A percentile compares a stretch with the other conserved stretches of the same genome.
These are phyloP conservation scores for Trissolcus basalis DNA, from an alignment of 1,140 invertebrate species.

Conservation along the genomic window DNA sequence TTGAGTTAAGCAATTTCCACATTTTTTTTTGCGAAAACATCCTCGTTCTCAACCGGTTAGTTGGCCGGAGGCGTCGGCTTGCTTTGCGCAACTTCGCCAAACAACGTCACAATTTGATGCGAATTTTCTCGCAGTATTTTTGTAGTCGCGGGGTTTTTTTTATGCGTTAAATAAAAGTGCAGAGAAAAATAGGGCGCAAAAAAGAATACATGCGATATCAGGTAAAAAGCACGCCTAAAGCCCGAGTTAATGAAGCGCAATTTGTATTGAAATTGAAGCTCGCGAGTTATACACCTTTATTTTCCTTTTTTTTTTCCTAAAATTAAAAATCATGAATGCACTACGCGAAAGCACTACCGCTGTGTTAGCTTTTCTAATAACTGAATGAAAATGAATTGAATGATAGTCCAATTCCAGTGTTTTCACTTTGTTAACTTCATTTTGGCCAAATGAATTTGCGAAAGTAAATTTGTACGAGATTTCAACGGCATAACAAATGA, in stretches of 20 bases:
- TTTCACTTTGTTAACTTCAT: too few species aligned
- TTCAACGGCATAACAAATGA: too few species aligned
- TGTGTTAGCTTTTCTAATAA: constrained; percentile 12
- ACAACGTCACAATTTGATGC: constrained; percentile 47
- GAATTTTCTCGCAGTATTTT: constrained; percentile 55
- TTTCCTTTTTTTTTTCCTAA: too few species aligned
- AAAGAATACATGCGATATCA: too few species aligned
- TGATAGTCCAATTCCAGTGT: too few species aligned
- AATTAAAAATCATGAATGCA: too few species aligned
- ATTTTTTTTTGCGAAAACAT: constrained; percentile 18
- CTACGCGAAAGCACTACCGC: background rate
- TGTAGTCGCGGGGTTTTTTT: constrained; percentile 9
- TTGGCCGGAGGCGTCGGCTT: constrained; percentile 39
- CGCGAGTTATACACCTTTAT: too few species aligned
- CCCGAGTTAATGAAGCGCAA: background rate
- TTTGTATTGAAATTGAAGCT: background rate
- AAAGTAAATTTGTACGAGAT: too few species aligned
- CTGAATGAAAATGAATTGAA: constrained; percentile 14
- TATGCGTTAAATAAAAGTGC: constrained; percentile 14
- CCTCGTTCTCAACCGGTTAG: constrained; percentile 47
- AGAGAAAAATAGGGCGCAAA: background rate
- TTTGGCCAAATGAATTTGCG: too few species aligned
- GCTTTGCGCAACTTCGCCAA: constrained; percentile 34
- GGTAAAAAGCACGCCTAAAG: background rate
- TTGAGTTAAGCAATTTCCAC: constrained; percentile 3